phyloP scores from a whole-genome alignment of 2,888 invertebrate genomes.

The Pemphredon lugubris region DNA sequence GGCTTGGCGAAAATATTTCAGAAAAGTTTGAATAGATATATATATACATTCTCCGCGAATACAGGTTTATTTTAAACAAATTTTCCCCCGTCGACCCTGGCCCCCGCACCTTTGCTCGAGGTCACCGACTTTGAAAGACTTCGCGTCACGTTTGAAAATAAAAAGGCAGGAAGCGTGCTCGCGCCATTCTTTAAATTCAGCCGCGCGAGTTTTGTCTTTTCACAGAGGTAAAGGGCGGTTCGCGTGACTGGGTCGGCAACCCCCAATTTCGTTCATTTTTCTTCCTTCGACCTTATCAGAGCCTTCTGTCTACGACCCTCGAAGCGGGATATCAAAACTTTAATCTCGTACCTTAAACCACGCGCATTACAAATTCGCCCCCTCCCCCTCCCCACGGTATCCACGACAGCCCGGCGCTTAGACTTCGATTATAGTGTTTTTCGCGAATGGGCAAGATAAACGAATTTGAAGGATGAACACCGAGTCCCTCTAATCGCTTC shows the following conservation, averaged over 20 bases:
- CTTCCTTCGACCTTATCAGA: conserved; percentile 48
- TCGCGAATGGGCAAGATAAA: conserved; percentile 25
- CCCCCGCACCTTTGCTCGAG: too few relatives aligned
- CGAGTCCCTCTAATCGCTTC: conserved; percentile 23
- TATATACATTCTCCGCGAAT: too few relatives aligned
- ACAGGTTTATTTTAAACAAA: background rate
- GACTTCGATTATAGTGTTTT: conserved; percentile 27
- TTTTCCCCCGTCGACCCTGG: too few relatives aligned
- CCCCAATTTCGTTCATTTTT: conserved; percentile 53
- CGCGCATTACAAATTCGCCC: conserved; percentile 46
- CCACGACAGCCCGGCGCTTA: background rate
- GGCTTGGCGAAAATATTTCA: too few relatives aligned
- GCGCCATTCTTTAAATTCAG: conserved; percentile 16
- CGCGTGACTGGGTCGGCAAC: conserved; percentile 48
- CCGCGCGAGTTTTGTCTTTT: conserved; percentile 22
- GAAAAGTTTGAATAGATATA: too few relatives aligned
- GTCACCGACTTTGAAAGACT: background rate
- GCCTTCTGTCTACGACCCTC: conserved; percentile 17
- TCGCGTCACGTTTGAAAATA: background rate
- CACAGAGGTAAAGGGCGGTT: conserved; percentile 37
- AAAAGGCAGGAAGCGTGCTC: background rate
- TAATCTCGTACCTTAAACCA: conserved; percentile 48
- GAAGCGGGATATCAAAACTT: conserved; percentile 26
- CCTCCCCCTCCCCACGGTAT: conserved; percentile 31
- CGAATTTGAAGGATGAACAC: background rate